phyloP scores from a whole-genome alignment of 2,113 vertebrate species.

The Myxocyprinus asiaticus region DNA sequence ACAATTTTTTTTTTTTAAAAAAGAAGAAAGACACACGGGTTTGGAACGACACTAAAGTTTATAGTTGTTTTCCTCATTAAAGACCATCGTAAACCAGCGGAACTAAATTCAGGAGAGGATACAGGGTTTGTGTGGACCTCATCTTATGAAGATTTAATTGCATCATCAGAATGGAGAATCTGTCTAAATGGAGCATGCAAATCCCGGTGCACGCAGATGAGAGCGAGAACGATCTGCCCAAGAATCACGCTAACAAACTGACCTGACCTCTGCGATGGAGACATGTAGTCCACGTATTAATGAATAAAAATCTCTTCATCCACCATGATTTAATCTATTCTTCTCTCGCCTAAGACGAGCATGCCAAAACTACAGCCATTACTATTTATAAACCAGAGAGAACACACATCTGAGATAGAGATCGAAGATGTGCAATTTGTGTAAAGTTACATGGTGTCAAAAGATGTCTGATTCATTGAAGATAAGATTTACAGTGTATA shows the following conservation, averaged over 20 bases:
- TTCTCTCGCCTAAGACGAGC: constrained; percentile 38
- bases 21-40: no score
- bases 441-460: no score
- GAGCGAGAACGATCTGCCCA: constrained; percentile 22
- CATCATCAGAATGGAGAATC: constrained; percentile 18
- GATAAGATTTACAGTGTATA: no score
- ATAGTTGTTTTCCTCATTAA: no score
- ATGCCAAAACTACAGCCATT: constrained; percentile 40
- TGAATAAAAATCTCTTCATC: constrained; percentile 54
- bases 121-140: no score
- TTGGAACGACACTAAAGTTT: no score
- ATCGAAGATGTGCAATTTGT: constrained; percentile 19
- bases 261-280: constrained; percentile 57
- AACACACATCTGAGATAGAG: no score
- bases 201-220: neutral
- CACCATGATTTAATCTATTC: constrained; percentile 55
- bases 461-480: no score
- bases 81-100: no score
- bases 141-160: constrained; percentile 47
- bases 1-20: no score
- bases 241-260: constrained; percentile 51
- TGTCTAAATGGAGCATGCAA: neutral
- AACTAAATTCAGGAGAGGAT: no score
- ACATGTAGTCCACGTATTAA: constrained; percentile 47
- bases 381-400: constrained; percentile 56